Conservation (phyloP, 2,888 invertebrate species). For the Andrena flavipes region DNA sequence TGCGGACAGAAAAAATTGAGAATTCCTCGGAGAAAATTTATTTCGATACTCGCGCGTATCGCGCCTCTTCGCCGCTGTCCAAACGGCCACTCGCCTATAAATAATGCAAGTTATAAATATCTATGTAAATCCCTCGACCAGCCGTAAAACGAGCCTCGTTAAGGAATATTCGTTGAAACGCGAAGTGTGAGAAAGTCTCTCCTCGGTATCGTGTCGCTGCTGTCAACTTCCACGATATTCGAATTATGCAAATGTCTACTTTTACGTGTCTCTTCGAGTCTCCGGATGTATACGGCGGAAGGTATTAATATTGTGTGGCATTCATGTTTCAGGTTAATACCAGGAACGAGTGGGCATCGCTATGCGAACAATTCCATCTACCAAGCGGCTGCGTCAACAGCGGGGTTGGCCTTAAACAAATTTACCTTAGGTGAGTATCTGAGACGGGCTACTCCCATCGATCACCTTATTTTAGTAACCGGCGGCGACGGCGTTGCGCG, state of each 20-base stretch:
- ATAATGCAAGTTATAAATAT: constrained; percentile 26
- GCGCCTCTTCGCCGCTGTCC: constrained; percentile 4
- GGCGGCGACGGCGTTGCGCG: not conserved
- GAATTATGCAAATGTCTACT: not conserved
- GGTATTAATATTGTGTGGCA: not conserved
- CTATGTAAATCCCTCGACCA: constrained; percentile 14
- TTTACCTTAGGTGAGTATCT: constrained; percentile 90
- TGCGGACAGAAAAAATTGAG: not conserved
- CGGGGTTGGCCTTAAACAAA: constrained; percentile 92
- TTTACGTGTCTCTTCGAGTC: not conserved
- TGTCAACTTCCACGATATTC: too few species aligned
- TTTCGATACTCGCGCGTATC: not conserved
- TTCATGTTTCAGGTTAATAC: constrained; percentile 91
- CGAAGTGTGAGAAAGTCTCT: not conserved
- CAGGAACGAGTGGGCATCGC: constrained; percentile 94
- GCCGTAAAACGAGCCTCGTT: constrained; percentile 21
- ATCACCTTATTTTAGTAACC: constrained; percentile 29
- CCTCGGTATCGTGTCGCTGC: too few species aligned
- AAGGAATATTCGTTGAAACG: constrained; percentile 34
- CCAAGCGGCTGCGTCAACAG: constrained; percentile 96
- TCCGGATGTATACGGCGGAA: too few species aligned
- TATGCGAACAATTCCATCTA: constrained; percentile 91
- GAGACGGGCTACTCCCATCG: constrained; percentile 19
- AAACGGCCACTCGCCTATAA: constrained; percentile 15
- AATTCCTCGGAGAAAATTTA: constrained; percentile 3